phyloP scores from a whole-genome alignment of 2,797 vertebrate species.

The Alfaro cultratus region DNA sequence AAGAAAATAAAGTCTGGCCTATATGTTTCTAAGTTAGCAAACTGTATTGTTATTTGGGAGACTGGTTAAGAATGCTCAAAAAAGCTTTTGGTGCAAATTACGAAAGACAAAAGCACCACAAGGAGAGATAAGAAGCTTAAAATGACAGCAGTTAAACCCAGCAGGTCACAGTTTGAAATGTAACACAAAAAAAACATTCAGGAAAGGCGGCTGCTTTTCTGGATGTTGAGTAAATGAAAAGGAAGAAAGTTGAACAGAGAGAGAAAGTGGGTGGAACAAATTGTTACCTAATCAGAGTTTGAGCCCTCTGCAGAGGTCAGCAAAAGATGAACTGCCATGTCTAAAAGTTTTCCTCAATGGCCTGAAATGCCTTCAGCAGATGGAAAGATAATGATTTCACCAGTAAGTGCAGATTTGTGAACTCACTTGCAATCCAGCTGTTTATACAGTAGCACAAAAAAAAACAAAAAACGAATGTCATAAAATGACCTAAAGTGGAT shows the following conservation, averaged over 20 bases:
- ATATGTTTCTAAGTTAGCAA: conserved; percentile 3
- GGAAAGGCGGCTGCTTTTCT: conserved; percentile 59
- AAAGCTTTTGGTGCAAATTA: conserved; percentile 14
- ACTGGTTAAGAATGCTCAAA: conserved; percentile 13
- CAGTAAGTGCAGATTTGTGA: conserved; percentile 34
- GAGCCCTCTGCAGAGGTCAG: conserved; percentile 33
- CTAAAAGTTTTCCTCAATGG: conserved; percentile 36
- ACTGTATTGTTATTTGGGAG: conserved; percentile 16
- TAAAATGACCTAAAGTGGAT: not conserved
- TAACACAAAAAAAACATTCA: conserved; percentile 48
- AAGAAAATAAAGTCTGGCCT: conserved; percentile 6
- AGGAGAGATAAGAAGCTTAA: conserved; percentile 25
- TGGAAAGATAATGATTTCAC: conserved; percentile 45
- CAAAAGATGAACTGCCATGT: conserved; percentile 43
- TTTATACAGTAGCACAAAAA: not conserved
- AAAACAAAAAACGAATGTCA: not conserved
- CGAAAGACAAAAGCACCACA: conserved; percentile 8
- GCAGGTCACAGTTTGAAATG: conserved; percentile 47
- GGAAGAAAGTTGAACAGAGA: conserved; percentile 11
- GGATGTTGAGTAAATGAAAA: conserved; percentile 53
- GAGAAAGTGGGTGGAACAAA: conserved; percentile 39
- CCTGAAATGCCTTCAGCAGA: conserved; percentile 42
- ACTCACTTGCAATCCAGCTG: not conserved
- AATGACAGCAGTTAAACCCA: conserved; percentile 36
- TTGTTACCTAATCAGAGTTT: conserved; percentile 56